Evolutionary conservation across 2,888 invertebrate species (phyloP), one percentile per base, ranked within the genome.

Genomic region (Temnothorax ravouxi): DNA sequence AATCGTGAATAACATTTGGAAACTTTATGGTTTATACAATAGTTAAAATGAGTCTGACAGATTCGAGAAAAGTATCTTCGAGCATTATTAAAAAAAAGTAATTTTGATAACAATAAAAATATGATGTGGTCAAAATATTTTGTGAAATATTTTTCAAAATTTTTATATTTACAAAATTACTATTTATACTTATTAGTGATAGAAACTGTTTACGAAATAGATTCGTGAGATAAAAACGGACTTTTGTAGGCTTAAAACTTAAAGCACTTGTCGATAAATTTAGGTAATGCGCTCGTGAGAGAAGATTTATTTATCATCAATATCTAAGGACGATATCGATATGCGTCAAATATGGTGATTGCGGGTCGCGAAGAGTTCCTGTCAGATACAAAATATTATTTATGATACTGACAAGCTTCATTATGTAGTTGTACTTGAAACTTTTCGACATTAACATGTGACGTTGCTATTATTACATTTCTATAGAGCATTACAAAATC

Each of bases 371-470:
- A 56, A 38, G 21, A 25, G 11, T 54, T 71, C 11, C 25, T 66
- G 9, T 54, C 71, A 54, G 41, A 67, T 47, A 47, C 29, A 29
- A 56, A 56, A 41, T 72, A 59, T 72, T 72, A 72, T 72, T 72
- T 41, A 56, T 25, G 72, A 25, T 25, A 34, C 44, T 44, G 18
- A 25, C 38, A 18, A 56, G 41, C 18, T 38, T 56, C 41, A 72
- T 72, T 72, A 52, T 52, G 13, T 13, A 34, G 5, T 56, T 41
- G 25, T 72, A 54, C 3, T 72, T 71, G 52, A 29, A 15, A 38
- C 5, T 66, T 47, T 67, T 29, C 2, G 38, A 25, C 25, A 21
- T 56, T 56, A 25, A 59, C 25, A 25, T 72, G 38, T 72, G 38
- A 72, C 25, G 21, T 54, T 18, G 21, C 47, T 54, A 34, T 69